Evolutionary conservation across 2,113 vertebrate species (phyloP), one percentile per base, ranked within the genome.

Genomic region (Eidolon helvum): DNA sequence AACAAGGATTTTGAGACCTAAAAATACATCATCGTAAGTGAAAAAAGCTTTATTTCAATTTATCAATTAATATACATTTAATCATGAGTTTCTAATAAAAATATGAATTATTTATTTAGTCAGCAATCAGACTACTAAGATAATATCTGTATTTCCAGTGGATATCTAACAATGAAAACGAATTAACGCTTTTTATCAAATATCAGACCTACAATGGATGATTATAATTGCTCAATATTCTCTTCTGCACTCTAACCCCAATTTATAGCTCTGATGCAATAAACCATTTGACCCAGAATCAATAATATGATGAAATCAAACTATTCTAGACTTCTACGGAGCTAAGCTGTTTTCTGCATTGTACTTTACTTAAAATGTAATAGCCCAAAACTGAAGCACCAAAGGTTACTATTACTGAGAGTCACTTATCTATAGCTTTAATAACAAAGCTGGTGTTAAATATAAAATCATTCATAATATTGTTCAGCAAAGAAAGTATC

Each of bases 211-310:
- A 38, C 92, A 97, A 50, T 74, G 55, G 75, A 74, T 94, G 87
- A 59, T 96, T 97, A 83, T 97, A 96, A 94, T 78, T 77, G 40
- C 92, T 95, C 15, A 35, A 87, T 96, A 97, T 97, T 98, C 84
- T 95, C 97, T 93, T 96, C 79, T 96, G 95, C 94, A 91, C 93
- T 94, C 96, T 95, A 96, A 95, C 94, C 98, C 97, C 95, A 97
- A 84, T 98, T 98, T 97, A 93, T 97, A 97, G 98, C 97, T 98
- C 94, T 45, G 0, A 97, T 92, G 93, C 71, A 97, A 97, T 98
- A 97, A 96, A 95, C 93, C 85, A 40, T 95, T 98, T 98, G 98
- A 96, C 95, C 96, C 97, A 93, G 96, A 98, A 97, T 98, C 96
- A 97, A 92, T 97, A 68, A 97, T 97, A 96, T 75, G 77, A 88